Percentiles rank a stretch among this genome's conserved stretches.
phyloP scores from a whole-genome alignment of 2,113 vertebrate species.

The Alaudala cheleensis region DNA sequence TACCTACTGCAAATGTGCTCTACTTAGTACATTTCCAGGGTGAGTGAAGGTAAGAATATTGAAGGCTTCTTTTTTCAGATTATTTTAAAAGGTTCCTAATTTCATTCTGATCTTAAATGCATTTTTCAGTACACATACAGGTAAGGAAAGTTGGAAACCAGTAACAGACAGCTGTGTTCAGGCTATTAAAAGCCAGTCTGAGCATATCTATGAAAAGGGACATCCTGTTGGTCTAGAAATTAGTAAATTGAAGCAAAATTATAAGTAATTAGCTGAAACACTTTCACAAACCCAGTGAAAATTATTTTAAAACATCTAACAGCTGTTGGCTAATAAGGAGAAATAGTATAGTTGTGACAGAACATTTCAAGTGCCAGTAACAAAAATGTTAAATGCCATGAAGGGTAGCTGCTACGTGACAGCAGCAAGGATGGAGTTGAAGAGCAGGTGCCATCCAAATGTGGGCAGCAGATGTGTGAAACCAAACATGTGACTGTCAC shows the following conservation, averaged over 20 bases:
- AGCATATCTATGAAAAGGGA: neutral
- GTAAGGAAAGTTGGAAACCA: neutral
- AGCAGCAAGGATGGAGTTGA: neutral
- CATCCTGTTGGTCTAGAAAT: slow-evolving; percentile 53
- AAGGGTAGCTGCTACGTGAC: neutral
- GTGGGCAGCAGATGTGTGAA: neutral
- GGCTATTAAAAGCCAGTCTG: slow-evolving; percentile 31
- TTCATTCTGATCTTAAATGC: neutral
- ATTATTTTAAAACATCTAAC: slow-evolving; percentile 40
- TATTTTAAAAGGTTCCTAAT: neutral
- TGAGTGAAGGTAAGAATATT: neutral
- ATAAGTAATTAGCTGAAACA: slow-evolving; percentile 58
- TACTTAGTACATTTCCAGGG: neutral
- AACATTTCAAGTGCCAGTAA: slow-evolving; percentile 18
- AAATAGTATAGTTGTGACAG: neutral
- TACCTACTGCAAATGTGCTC: neutral
- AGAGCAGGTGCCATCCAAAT: neutral
- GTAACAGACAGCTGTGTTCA: slow-evolving; percentile 16
- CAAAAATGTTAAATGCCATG: neutral
- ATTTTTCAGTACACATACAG: neutral
- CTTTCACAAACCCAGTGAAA: slow-evolving; percentile 52
- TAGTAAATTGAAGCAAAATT: slow-evolving; percentile 66
- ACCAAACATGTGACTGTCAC: neutral
- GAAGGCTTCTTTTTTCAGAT: neutral
- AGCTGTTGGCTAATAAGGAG: slow-evolving; percentile 53